A percentile compares a stretch with the other conserved stretches of the same genome.
Evolutionary conservation across 2,797 vertebrate species (phyloP).

Genomic region (Mormyrus proboscirostris): DNA sequence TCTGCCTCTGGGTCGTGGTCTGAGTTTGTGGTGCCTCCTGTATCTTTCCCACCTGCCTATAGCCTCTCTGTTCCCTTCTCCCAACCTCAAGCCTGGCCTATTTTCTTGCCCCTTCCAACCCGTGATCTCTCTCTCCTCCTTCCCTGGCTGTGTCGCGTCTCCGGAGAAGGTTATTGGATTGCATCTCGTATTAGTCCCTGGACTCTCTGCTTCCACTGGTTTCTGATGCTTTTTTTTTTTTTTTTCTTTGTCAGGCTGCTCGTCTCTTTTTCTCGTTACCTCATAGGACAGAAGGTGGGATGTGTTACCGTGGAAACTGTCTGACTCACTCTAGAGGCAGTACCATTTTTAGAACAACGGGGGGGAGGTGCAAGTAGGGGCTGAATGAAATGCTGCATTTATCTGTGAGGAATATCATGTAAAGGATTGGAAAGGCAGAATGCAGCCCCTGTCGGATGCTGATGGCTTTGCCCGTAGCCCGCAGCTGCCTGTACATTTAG

Average conservation of each 20-base stretch:
- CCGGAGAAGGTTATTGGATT: not conserved
- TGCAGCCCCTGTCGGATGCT: constrained; percentile 42
- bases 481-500: constrained; percentile 29
- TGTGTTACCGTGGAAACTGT: constrained; percentile 69
- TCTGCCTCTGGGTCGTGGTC: not conserved
- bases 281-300: constrained; percentile 48
- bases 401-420: constrained; percentile 13
- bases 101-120: not conserved
- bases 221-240: constrained; percentile 20
- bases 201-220: not conserved
- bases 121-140: not conserved
- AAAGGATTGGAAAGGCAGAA: constrained; percentile 23
- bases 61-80: not conserved
- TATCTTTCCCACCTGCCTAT: not conserved
- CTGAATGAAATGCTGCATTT: constrained; percentile 42
- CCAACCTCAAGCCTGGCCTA: not conserved
- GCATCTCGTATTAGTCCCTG: not conserved
- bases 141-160: not conserved
- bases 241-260: constrained; percentile 29
- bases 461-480: constrained; percentile 26
- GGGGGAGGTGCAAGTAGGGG: constrained; percentile 39
- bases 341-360: constrained; percentile 53
- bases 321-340: constrained; percentile 62
- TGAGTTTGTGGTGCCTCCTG: not conserved
- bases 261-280: constrained; percentile 21